Percentiles rank a stretch among this genome's conserved stretches.
These are phyloP conservation scores for Tigriopus californicus DNA, from an alignment of 2,888 invertebrate genomes.

Conservation along the genomic window DNA sequence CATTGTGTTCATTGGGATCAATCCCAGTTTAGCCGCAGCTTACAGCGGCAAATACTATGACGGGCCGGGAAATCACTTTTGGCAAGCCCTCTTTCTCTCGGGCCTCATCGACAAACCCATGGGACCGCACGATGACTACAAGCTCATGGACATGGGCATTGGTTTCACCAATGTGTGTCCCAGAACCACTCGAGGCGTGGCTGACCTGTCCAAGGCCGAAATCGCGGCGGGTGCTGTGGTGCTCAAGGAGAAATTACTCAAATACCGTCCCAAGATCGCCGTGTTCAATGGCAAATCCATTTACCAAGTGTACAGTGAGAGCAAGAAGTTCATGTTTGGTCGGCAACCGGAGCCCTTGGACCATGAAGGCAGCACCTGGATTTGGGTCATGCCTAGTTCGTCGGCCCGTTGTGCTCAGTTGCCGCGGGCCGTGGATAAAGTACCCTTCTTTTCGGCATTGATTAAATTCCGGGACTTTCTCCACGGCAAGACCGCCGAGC, in stretches of 20 bases:
- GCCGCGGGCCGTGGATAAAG: background rate
- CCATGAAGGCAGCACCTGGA: background rate
- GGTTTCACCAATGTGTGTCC: constrained; percentile 96
- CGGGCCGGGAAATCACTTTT: constrained; percentile 94
- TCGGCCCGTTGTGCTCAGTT: background rate
- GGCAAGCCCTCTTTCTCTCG: constrained; percentile 32
- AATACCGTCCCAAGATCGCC: constrained; percentile 84
- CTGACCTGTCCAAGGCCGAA: constrained; percentile 78
- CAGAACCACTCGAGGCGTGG: constrained; percentile 83
- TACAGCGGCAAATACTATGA: constrained; percentile 96
- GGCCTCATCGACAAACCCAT: constrained; percentile 38
- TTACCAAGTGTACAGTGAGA: constrained; percentile 92
- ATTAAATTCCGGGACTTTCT: background rate
- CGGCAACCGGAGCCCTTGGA: constrained; percentile 52
- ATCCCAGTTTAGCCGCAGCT: constrained; percentile 88
- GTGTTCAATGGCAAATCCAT: constrained; percentile 97
- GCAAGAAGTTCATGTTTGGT: constrained; percentile 89
- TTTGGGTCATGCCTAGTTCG: background rate
- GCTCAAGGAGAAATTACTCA: constrained; percentile 68
- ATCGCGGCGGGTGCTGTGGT: constrained; percentile 74
- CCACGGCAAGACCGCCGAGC: constrained; percentile 3
- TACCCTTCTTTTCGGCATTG: background rate
- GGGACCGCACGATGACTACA: constrained; percentile 88
- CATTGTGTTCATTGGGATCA: constrained; percentile 53
- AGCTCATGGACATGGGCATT: constrained; percentile 74